Evolutionary conservation across 2,888 invertebrate species (phyloP).

Genomic region (Lasioglossum malachurum): DNA sequence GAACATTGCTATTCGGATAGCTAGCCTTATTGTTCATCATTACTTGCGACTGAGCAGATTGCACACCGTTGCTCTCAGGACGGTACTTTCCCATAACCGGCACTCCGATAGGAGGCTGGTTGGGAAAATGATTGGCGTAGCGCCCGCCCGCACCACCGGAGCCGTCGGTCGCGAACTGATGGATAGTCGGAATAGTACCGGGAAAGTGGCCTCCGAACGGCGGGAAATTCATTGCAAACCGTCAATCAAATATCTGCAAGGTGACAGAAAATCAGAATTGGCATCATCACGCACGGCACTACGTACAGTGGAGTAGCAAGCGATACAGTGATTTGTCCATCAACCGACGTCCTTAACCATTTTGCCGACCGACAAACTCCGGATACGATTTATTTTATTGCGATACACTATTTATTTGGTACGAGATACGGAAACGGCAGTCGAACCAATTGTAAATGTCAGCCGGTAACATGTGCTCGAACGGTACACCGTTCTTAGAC

Average conservation of each 20-base stretch:
- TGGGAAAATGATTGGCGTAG: slow-evolving; percentile 86
- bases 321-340: background rate
- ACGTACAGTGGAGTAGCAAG: background rate
- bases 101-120: slow-evolving; percentile 87
- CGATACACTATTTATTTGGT: background rate
- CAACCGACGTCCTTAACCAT: slow-evolving; percentile 31
- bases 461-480: slow-evolving; percentile 32
- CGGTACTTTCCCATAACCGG: slow-evolving; percentile 88
- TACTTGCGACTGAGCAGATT: slow-evolving; percentile 82
- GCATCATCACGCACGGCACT: background rate
- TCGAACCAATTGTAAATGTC: slow-evolving; percentile 7
- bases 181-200: slow-evolving; percentile 91
- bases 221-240: slow-evolving; percentile 91
- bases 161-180: slow-evolving; percentile 92
- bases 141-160: slow-evolving; percentile 82
- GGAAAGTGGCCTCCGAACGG: slow-evolving; percentile 94
- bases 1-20: slow-evolving; percentile 83
- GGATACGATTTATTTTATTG: background rate
- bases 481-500: slow-evolving; percentile 13
- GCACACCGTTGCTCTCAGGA: slow-evolving; percentile 82
- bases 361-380: background rate
- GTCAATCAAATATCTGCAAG: slow-evolving; percentile 81
- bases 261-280: slow-evolving; percentile 3
- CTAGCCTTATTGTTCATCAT: slow-evolving; percentile 83
- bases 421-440: background rate